These are phyloP conservation scores for Tetheella fluctuosa DNA, from an alignment of 2,888 invertebrate species.

Conservation along the genomic window DNA sequence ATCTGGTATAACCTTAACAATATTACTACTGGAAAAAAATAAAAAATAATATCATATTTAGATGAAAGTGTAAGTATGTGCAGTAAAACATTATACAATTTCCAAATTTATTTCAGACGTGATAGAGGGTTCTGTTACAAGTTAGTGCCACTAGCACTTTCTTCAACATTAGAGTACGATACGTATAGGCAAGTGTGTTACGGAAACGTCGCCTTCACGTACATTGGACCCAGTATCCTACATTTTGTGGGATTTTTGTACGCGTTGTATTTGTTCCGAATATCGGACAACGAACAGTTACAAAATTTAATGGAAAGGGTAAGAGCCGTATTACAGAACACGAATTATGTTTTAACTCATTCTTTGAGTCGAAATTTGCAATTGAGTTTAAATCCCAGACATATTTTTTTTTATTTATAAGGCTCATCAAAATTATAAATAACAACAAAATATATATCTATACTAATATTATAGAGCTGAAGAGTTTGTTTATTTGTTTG, in stretches of 20 bases:
- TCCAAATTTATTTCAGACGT: constrained; percentile 74
- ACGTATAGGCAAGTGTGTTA: constrained; percentile 86
- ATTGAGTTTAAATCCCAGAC: too few species aligned
- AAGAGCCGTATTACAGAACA: constrained; percentile 37
- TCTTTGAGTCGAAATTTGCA: too few species aligned
- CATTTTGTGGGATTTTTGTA: constrained; percentile 90
- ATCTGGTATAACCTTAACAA: too few species aligned
- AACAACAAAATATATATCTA: too few species aligned
- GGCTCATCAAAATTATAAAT: too few species aligned
- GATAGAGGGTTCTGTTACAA: constrained; percentile 89
- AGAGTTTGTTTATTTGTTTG: too few species aligned
- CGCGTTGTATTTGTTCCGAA: constrained; percentile 88
- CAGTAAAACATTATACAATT: neutral
- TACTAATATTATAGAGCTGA: too few species aligned
- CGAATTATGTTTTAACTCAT: too few species aligned
- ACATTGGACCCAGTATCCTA: constrained; percentile 88
- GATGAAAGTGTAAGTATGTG: neutral
- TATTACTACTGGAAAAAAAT: too few species aligned
- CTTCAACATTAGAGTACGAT: constrained; percentile 71
- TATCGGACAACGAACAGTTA: constrained; percentile 91
- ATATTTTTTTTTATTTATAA: too few species aligned
- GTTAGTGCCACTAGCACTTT: constrained; percentile 70
- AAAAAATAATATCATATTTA: neutral
- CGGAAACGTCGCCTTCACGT: constrained; percentile 88
- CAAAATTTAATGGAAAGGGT: constrained; percentile 93